Evolutionary conservation across 2,113 vertebrate species (phyloP).

Genomic region (Craseonycteris thonglongyai): DNA sequence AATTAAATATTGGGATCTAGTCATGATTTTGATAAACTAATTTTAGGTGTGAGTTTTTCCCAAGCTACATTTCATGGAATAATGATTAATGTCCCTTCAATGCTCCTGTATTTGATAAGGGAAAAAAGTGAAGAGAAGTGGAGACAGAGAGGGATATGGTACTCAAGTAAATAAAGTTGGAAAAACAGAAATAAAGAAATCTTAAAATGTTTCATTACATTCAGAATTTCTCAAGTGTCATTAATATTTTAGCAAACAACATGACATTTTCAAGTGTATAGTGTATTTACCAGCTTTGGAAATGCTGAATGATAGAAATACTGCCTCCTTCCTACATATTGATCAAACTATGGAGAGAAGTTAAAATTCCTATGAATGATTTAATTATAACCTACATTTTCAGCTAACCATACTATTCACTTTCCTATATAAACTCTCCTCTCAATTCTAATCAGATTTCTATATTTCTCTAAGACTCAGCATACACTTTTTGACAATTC

Average conservation of each 20-base stretch:
- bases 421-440: not conserved
- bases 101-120: not conserved
- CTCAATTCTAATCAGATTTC: not conserved
- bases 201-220: not conserved
- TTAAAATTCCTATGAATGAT: not conserved
- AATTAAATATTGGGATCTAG: not conserved
- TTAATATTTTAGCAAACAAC: not conserved
- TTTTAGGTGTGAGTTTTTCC: not conserved
- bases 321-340: not conserved
- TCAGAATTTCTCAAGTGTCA: not conserved
- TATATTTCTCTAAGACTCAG: not conserved
- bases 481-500: not conserved
- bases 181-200: not conserved
- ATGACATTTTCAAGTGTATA: not conserved
- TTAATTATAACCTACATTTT: not conserved
- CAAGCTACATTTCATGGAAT: not conserved
- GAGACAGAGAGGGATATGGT: not conserved
- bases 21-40: not conserved
- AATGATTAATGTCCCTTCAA: not conserved
- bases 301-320: not conserved
- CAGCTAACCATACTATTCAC: not conserved
- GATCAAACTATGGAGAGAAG: not conserved
- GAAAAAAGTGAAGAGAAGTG: not conserved
- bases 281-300: not conserved
- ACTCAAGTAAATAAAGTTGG: not conserved